A percentile compares a stretch with the other conserved stretches of the same genome.
phyloP scores from a whole-genome alignment of 2,113 vertebrate genomes.

The Probosciger aterrimus region DNA sequence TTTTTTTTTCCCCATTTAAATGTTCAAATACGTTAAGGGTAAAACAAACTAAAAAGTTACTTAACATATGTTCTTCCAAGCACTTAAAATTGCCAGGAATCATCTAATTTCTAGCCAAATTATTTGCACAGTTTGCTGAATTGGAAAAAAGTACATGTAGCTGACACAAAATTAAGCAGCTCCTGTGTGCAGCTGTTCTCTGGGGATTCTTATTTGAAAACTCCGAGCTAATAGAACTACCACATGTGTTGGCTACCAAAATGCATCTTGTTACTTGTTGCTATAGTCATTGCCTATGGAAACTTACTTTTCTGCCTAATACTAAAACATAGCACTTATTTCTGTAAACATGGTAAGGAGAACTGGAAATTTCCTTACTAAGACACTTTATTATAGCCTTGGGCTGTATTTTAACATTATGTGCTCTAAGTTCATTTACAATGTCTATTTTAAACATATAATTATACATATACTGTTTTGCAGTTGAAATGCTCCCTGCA shows the following conservation, averaged over 20 bases:
- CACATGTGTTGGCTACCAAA: slow-evolving; percentile 53
- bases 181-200: slow-evolving; percentile 48
- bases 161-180: slow-evolving; percentile 48
- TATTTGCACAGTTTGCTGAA: slow-evolving; percentile 44
- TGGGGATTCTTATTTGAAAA: slow-evolving; percentile 16
- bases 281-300: slow-evolving; percentile 36
- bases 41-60: slow-evolving; percentile 36
- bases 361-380: slow-evolving; percentile 32
- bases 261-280: slow-evolving; percentile 40
- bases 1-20: neutral
- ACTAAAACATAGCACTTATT: slow-evolving; percentile 22
- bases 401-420: neutral
- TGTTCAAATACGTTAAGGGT: neutral
- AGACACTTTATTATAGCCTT: neutral
- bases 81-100: slow-evolving; percentile 41
- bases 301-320: slow-evolving; percentile 46
- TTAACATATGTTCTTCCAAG: slow-evolving; percentile 46
- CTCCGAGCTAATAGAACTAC: slow-evolving; percentile 36
- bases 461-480: neutral
- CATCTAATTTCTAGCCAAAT: slow-evolving; percentile 42
- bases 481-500: neutral
- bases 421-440: neutral
- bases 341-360: slow-evolving; percentile 31
- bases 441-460: neutral
- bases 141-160: slow-evolving; percentile 43